Evolutionary conservation across 37 sponge, comb jelly and placozoan species (phyloP), one percentile per base, ranked within the genome.

Genomic region (Beroe ovata): DNA sequence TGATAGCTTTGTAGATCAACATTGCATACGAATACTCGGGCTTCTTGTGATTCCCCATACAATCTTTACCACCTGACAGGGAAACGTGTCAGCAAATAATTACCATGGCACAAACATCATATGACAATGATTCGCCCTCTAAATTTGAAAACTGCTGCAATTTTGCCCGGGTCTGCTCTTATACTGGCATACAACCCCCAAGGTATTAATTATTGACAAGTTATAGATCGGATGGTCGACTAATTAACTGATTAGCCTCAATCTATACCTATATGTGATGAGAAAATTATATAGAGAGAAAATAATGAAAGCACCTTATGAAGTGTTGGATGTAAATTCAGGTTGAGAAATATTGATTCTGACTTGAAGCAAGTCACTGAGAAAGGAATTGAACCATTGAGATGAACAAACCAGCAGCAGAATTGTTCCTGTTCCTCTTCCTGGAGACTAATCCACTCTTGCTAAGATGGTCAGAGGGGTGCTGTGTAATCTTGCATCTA

Each of bases 1-100:
- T 77, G 41, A 77, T 77, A 42, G 84, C 84, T 77, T 77, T 77
- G 84, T 40, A 77, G 35, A 77, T 77, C 47, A 77, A 42, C 84
- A 77, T 77, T 8, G 84, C 84, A 29, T 42, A 77, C 3, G 84
- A 42, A 23, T 42, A 77, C 47, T 77, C 84, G 4, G 84, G 84
- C 21, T 77, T 77, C 38, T 36, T 77, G 84, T 77, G 33, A 23
- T 23, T 77, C n/a, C 32, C 30, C 14, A 8, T 18, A 33, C 69
- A 66, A 14, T 25, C 36, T 30, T 66, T 66, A 32, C 33, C 69
- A 29, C 69, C 69, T 66, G 69, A 30, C 3, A 62, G 20, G 23
- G 11, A 47, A 16, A 47, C 54, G 11, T 16, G 11, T 47, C 54
- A 47, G 54, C n/a, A n/a, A n/a, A n/a, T n/a, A n/a, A n/a, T n/a